Evolutionary conservation across 1,140 invertebrate genomes (phyloP).

Genomic region (Brevipalpus yothersi): DNA sequence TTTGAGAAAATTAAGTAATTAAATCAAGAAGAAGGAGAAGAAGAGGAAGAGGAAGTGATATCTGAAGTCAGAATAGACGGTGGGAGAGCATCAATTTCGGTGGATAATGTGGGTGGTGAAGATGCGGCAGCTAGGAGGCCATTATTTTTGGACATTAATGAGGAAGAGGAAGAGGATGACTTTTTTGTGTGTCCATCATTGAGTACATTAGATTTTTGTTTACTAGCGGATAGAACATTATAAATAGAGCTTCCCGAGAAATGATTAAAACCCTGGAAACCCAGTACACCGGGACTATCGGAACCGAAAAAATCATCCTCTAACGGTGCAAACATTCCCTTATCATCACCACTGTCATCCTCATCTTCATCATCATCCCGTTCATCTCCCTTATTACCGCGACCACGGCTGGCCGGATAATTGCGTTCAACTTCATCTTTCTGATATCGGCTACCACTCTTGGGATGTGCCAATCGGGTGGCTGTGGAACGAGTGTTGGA

Average conservation of each 20-base stretch:
- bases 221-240: slow-evolving; percentile 5
- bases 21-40: too few relatives aligned
- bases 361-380: background rate
- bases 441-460: background rate
- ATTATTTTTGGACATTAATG: too few relatives aligned
- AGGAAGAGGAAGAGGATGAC: background rate
- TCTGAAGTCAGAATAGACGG: too few relatives aligned
- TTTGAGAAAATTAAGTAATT: too few relatives aligned
- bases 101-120: too few relatives aligned
- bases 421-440: background rate
- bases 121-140: background rate
- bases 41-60: too few relatives aligned
- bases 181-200: background rate
- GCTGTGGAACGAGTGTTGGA: background rate
- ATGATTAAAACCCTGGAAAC: slow-evolving; percentile 10
- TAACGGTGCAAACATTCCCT: background rate
- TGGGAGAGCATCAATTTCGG: too few relatives aligned
- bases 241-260: slow-evolving; percentile 1
- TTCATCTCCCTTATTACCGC: background rate
- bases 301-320: slow-evolving; percentile 7
- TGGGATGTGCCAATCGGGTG: background rate
- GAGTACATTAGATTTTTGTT: background rate
- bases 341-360: background rate
- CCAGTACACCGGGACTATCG: slow-evolving; percentile 4
- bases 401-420: background rate